A percentile compares a stretch with the other conserved stretches of the same genome.
Conservation (phyloP, 2,888 invertebrate species). For the Trachelus iudaicus region DNA sequence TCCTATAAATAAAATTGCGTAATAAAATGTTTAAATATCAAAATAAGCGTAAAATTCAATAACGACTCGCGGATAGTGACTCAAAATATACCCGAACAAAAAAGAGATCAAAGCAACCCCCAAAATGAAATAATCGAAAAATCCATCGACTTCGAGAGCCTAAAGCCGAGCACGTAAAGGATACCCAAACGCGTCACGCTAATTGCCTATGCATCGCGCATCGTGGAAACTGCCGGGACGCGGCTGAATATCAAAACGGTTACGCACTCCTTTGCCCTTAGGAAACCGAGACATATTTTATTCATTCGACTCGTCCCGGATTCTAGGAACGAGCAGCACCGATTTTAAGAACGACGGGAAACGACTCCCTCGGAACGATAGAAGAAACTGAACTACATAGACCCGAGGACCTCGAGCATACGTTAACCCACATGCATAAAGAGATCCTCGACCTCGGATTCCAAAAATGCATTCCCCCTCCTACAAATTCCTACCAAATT, state of each 20-base stretch:
- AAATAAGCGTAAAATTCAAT: neutral
- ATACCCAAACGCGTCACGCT: neutral
- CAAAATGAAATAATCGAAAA: neutral
- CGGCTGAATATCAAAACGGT: slow-evolving; percentile 13
- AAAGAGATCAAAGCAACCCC: neutral
- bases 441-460: neutral
- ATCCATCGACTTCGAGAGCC: neutral
- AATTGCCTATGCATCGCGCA: neutral
- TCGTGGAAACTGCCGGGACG: neutral
- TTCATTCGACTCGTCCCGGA: slow-evolving; percentile 11
- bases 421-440: neutral
- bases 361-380: neutral
- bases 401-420: neutral
- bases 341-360: slow-evolving; percentile 14
- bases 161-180: neutral
- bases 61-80: neutral
- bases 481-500: neutral
- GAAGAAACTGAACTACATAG: neutral
- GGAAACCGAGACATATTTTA: slow-evolving; percentile 19
- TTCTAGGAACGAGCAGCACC: slow-evolving; percentile 14
- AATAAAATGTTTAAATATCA: neutral
- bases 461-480: neutral
- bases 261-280: slow-evolving; percentile 16
- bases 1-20: neutral
- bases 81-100: neutral